Conservation (phyloP, 1,140 invertebrate genomes). For the Metaphire vulgaris region DNA sequence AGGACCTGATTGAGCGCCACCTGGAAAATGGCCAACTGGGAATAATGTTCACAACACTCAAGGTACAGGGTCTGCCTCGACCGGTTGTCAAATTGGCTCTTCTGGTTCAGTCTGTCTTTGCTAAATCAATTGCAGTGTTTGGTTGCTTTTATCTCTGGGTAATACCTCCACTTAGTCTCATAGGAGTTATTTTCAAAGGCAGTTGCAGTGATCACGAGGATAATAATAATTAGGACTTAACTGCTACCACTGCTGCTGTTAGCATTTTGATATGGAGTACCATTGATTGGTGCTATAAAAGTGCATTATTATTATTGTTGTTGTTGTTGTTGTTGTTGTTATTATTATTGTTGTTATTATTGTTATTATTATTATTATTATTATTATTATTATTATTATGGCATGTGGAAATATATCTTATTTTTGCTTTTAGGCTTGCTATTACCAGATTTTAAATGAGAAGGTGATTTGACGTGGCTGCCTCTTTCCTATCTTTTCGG, state of each 20-base stretch:
- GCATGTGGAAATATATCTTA: slow-evolving; percentile 4
- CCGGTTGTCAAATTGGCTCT: background rate
- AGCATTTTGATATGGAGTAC: no score
- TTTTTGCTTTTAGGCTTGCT: slow-evolving; percentile 45
- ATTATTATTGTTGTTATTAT: slow-evolving; percentile 1
- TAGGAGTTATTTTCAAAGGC: background rate
- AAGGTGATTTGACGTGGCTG: slow-evolving; percentile 36
- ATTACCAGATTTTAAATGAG: slow-evolving; percentile 51
- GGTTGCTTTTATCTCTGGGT: no score
- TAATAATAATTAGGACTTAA: no score
- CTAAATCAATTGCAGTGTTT: background rate
- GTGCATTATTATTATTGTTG: background rate
- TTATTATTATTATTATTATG: slow-evolving; percentile 9
- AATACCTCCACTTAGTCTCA: background rate
- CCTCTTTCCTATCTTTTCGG: background rate
- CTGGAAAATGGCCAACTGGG: slow-evolving; percentile 70
- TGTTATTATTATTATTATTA: slow-evolving; percentile 7
- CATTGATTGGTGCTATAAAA: no score
- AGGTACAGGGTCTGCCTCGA: slow-evolving; percentile 54
- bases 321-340: background rate
- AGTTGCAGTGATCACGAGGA: background rate
- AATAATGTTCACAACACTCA: slow-evolving; percentile 75
- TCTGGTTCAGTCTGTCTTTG: background rate
- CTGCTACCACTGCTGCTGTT: no score
- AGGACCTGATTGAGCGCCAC: slow-evolving; percentile 71